These are phyloP conservation scores for Okapia johnstoni DNA, from an alignment of 2,113 vertebrate species.

Conservation along the genomic window DNA sequence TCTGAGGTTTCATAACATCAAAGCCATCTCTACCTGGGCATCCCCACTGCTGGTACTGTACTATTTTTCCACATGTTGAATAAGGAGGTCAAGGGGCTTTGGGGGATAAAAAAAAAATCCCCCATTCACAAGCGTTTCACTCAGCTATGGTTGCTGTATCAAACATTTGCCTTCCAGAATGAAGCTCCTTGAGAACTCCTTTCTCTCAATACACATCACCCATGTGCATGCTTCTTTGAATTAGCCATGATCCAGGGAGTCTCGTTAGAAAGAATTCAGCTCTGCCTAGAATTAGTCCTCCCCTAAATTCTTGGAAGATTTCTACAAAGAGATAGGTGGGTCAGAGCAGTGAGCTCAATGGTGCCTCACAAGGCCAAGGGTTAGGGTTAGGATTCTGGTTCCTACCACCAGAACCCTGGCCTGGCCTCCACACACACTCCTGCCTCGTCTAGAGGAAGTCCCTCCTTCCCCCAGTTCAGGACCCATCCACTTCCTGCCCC, in stretches of 20 bases:
- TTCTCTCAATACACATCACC: not conserved
- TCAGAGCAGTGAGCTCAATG: not conserved
- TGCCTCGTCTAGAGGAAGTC: not conserved
- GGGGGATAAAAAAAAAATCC: not conserved
- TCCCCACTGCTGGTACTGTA: not conserved
- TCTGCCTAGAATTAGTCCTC: not conserved
- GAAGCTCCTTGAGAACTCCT: not conserved
- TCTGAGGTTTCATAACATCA: not conserved
- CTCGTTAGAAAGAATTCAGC: not conserved
- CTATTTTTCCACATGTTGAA: not conserved
- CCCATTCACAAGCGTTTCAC: not conserved
- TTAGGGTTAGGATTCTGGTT: not conserved
- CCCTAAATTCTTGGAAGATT: not conserved
- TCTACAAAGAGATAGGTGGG: not conserved
- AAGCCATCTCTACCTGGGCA: not conserved
- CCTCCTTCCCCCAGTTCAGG: too few relatives aligned
- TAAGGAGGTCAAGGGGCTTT: not conserved
- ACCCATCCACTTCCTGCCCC: not conserved
- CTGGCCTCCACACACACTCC: not conserved
- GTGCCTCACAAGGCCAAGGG: not conserved
- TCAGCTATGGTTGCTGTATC: not conserved
- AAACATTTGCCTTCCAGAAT: not conserved
- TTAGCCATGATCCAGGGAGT: not conserved
- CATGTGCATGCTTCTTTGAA: fast-evolving
- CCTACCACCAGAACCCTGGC: not conserved